Evolutionary conservation across 1,140 invertebrate species (phyloP), one percentile per base, ranked within the genome.

Genomic region (Gryon sp.): DNA sequence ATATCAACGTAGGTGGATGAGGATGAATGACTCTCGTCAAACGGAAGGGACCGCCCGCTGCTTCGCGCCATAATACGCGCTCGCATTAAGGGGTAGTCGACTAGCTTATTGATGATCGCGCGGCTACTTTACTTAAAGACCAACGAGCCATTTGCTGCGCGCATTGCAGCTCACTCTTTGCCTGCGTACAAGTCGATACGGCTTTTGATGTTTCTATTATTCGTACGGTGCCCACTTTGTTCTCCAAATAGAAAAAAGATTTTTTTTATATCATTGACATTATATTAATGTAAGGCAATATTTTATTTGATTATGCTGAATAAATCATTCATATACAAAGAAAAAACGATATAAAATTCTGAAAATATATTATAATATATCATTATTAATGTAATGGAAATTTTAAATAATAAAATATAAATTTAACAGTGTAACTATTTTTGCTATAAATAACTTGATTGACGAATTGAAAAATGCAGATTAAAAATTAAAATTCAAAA

Each of bases 11-110:
- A 86, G 86, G 86, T 86, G 87, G 84, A 87, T 84, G 84, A 87
- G 86, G 84, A 88, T 87, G 86, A 87, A 88, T 87, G 86, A 84
- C 80, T 87, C 86, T 87, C 85, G 86, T 88, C 85, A 87, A 88
- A 87, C 86, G 83, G 85, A 84, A 87, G 85, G 83, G 87, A 87
- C 84, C 86, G 84, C 85, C 84, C 84, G 86, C 77, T 79, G 86
- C 70, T 85, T 86, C 85, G 81, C 84, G 82, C 85, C 82, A 86
- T 87, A 88, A 86, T 88, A 83, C 82, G 82, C 80, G 77, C 77
- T 81, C 81, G 60, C 76, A 80, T 84, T 81, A 82, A 82, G 80
- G 79, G 75, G 24, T 41, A 57, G 79, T 83, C 80, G 76, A 76
- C 78, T 80, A 75, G 82, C 76, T 84, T 85, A 87, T 86, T 84